phyloP scores from a whole-genome alignment of 2,888 invertebrate genomes.

The Tineola bisselliella region DNA sequence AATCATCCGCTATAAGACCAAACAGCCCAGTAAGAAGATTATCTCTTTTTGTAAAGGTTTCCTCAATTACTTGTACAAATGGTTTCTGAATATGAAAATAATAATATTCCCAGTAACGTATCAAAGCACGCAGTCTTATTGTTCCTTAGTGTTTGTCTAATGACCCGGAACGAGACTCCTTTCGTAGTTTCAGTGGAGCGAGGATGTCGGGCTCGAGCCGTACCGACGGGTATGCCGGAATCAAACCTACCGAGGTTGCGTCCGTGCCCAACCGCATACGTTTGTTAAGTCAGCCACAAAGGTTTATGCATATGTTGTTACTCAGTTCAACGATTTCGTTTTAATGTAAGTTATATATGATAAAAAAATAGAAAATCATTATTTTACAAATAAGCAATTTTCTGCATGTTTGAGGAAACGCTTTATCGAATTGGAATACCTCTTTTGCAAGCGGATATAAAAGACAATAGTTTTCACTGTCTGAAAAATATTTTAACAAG shows the following conservation, averaged over 20 bases:
- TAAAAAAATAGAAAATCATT: neutral
- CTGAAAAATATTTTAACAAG: neutral
- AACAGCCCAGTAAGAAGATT: neutral
- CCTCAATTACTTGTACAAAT: conserved; percentile 4
- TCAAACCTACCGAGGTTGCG: neutral
- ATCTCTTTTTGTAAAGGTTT: neutral
- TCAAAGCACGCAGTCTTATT: conserved; percentile 9
- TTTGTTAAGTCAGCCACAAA: neutral
- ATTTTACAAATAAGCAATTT: neutral
- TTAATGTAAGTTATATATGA: neutral
- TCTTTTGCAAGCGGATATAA: neutral
- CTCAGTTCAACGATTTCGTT: neutral
- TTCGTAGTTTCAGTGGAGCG: conserved; percentile 16
- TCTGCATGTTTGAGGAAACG: neutral
- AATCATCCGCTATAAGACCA: neutral
- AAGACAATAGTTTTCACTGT: neutral
- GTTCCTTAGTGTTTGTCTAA: conserved; percentile 19
- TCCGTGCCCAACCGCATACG: conserved; percentile 3
- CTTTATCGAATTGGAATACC: neutral
- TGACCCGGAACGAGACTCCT: conserved; percentile 20
- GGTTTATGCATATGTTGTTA: neutral
- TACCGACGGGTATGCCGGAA: neutral
- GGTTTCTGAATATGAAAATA: neutral
- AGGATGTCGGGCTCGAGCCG: neutral
- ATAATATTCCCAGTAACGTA: conserved; percentile 4